Evolutionary conservation across 2,888 invertebrate species (phyloP).

Genomic region (Dicycla oo): DNA sequence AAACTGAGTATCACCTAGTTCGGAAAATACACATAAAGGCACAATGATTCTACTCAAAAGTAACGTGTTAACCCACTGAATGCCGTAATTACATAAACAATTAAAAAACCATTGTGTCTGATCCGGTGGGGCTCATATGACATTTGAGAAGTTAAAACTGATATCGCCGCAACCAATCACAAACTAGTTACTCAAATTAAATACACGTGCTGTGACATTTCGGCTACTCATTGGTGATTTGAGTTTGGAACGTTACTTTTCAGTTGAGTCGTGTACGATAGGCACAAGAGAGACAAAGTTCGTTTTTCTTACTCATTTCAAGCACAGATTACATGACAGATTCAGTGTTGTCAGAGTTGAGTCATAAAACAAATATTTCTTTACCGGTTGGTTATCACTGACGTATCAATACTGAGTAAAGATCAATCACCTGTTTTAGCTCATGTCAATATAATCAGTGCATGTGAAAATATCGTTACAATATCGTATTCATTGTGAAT

Average conservation of each 20-base stretch:
- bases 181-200: neutral
- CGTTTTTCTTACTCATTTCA: conserved; percentile 16
- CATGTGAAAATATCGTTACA: conserved; percentile 20
- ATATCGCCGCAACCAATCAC: neutral
- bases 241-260: neutral
- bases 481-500: conserved; percentile 47
- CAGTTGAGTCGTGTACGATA: neutral
- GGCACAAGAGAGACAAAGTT: conserved; percentile 24
- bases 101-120: no score
- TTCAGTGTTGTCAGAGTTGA: conserved; percentile 46
- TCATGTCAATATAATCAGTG: conserved; percentile 37
- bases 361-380: conserved; percentile 35
- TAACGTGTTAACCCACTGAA: neutral
- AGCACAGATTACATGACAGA: conserved; percentile 14
- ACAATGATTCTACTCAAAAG: neutral
- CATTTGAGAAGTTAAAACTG: neutral
- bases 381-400: conserved; percentile 36
- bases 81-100: no score
- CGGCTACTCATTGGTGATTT: neutral
- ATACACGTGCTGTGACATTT: neutral
- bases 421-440: conserved; percentile 55
- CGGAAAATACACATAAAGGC: conserved; percentile 3
- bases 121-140: no score
- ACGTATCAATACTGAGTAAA: conserved; percentile 41
- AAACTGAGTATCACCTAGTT: neutral